Evolutionary conservation across 2,113 vertebrate species (phyloP).

Genomic region (Apodemus sylvaticus): DNA sequence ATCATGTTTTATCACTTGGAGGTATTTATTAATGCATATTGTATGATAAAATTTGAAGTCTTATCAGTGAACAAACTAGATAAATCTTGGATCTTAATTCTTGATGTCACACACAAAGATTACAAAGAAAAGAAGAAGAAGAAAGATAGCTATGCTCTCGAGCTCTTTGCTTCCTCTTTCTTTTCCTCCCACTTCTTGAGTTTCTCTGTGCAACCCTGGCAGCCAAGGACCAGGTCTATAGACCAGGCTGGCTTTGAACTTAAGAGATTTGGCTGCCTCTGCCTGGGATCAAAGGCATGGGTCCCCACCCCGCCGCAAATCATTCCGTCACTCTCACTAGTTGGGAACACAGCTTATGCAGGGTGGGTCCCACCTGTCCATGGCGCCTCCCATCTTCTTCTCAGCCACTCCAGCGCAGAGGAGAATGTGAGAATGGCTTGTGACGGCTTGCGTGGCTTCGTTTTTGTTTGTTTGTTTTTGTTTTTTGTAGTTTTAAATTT

Average conservation of each 20-base stretch:
- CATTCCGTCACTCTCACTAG: rapidly evolving
- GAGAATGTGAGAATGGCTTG: background rate
- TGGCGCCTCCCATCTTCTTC: too few species aligned
- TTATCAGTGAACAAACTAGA: background rate
- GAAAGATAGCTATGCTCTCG: background rate
- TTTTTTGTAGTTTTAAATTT: background rate
- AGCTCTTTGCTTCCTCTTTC: background rate
- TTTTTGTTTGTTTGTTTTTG: background rate
- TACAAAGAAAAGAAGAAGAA: background rate
- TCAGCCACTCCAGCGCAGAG: rapidly evolving
- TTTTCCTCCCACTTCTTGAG: background rate
- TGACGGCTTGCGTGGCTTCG: background rate
- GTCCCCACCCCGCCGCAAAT: background rate
- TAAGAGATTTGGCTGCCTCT: background rate
- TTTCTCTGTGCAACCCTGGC: background rate
- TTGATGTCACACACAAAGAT: background rate
- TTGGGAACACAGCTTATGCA: background rate
- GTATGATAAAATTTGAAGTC: background rate
- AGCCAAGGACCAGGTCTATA: background rate
- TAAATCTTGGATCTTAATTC: background rate
- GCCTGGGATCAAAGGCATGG: background rate
- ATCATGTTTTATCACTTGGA: background rate
- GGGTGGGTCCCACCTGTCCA: too few species aligned
- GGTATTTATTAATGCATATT: background rate
- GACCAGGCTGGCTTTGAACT: background rate